phyloP scores from a whole-genome alignment of 2,113 vertebrate genomes.

The Columba livia region DNA sequence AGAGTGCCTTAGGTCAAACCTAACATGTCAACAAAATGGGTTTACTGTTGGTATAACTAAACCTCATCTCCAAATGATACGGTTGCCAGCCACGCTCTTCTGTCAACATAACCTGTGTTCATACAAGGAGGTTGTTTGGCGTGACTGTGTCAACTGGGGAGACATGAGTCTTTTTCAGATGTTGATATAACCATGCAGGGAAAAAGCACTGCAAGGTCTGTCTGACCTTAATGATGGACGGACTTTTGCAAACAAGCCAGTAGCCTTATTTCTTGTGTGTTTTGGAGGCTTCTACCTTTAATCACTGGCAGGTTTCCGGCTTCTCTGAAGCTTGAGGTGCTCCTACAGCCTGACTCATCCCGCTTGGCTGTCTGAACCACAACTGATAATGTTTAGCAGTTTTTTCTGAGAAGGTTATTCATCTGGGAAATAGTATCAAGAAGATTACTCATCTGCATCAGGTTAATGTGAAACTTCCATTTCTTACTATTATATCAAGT shows the following conservation, averaged over 20 bases:
- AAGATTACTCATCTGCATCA: constrained; percentile 41
- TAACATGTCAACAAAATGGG: background rate
- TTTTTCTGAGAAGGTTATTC: constrained; percentile 65
- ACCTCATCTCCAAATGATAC: constrained; percentile 26
- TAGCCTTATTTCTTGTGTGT: background rate
- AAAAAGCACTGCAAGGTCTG: background rate
- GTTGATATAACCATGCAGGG: background rate
- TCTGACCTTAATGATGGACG: constrained; percentile 2
- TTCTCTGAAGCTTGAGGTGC: constrained; percentile 31
- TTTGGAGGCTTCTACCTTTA: constrained; percentile 41
- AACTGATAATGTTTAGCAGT: constrained; percentile 53
- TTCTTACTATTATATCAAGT: background rate
- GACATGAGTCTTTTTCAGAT: background rate
- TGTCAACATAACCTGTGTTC: constrained; percentile 15
- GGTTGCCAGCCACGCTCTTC: background rate
- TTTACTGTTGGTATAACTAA: constrained; percentile 9
- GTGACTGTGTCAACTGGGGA: background rate
- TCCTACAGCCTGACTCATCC: constrained; percentile 43
- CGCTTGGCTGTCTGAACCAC: background rate
- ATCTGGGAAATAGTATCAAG: constrained; percentile 58
- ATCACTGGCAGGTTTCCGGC: constrained; percentile 10
- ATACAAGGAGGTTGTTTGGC: background rate
- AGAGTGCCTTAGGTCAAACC: constrained; percentile 37
- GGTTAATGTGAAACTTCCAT: background rate
- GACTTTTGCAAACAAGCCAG: constrained; percentile 4